These are phyloP conservation scores for Microtus ochrogaster DNA, from an alignment of 2,113 vertebrate genomes.

Conservation along the genomic window DNA sequence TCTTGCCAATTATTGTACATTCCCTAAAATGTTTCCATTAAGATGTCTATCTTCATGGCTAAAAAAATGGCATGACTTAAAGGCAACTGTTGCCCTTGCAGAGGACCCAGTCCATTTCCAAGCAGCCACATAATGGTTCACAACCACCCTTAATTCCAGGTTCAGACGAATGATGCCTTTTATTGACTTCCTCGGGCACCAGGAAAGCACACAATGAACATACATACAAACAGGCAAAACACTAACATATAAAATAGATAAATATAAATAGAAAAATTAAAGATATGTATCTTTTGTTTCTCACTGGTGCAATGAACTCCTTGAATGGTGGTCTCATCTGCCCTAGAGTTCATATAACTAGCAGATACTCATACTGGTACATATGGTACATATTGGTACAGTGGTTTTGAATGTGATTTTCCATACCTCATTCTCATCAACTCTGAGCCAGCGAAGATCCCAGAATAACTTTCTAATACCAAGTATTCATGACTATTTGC, in stretches of 20 bases:
- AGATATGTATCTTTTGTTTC: background rate
- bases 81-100: background rate
- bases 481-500: background rate
- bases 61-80: background rate
- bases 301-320: background rate
- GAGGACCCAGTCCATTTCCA: background rate
- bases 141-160: background rate
- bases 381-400: background rate
- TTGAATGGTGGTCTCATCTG: background rate
- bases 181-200: background rate
- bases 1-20: background rate
- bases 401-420: background rate
- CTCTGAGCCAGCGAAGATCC: background rate
- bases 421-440: background rate
- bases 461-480: background rate
- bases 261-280: background rate
- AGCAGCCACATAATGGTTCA: background rate
- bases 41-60: background rate
- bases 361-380: background rate
- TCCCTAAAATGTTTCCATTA: background rate
- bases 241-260: background rate
- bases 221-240: background rate
- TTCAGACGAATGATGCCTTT: background rate
- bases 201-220: background rate
- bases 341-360: background rate